phyloP scores from a whole-genome alignment of 2,797 vertebrate species.

The Chaenodraco wilsoni region DNA sequence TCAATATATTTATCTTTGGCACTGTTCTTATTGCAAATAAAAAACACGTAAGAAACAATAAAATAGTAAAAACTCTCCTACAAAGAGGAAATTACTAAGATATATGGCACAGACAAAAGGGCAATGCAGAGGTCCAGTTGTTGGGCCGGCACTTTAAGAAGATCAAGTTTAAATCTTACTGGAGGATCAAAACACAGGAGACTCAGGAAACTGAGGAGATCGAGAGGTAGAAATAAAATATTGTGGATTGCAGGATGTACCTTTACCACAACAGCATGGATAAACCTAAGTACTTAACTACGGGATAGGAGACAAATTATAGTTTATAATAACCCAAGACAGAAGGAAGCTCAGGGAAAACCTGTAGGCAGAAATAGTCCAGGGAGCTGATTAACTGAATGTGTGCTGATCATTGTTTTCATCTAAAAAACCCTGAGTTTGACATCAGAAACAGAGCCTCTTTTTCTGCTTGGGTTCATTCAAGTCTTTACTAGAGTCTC shows the following conservation, averaged over 20 bases:
- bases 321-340: neutral
- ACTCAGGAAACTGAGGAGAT: neutral
- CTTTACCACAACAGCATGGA: neutral
- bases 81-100: constrained; percentile 17
- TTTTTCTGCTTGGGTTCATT: neutral
- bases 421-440: constrained; percentile 1
- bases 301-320: neutral
- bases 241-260: neutral
- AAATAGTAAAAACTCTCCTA: constrained; percentile 10
- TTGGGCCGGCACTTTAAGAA: neutral
- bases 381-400: constrained; percentile 1
- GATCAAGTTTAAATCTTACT: neutral
- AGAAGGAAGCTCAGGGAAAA: neutral
- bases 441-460: neutral
- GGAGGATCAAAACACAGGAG: constrained; percentile 2
- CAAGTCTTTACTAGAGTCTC: neutral
- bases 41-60: neutral
- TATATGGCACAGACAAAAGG: neutral
- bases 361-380: neutral
- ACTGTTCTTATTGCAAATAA: neutral
- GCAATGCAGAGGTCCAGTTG: neutral
- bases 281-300: neutral
- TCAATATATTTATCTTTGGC: neutral
- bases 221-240: neutral
- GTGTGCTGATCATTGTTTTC: neutral